Conservation (phyloP, 2,888 invertebrate species). For the Vannuccia rotundouncinata region DNA sequence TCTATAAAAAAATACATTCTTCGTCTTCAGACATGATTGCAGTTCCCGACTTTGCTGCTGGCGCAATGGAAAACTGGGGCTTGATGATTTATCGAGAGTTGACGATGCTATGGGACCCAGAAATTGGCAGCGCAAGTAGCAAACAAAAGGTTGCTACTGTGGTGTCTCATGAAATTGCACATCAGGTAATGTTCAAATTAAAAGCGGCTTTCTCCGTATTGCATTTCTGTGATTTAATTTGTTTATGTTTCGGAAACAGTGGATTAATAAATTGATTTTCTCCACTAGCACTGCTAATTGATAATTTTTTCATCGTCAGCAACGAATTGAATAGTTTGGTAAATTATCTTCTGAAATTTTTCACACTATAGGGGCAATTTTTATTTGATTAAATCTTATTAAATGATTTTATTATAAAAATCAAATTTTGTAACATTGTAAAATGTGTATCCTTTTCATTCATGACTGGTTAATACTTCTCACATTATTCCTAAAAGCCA, state of each 20-base stretch:
- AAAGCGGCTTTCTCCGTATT: not conserved
- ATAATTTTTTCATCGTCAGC: not conserved
- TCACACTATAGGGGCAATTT: too few species aligned
- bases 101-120: slow-evolving; percentile 30
- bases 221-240: too few species aligned
- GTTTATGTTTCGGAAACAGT: too few species aligned
- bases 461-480: too few species aligned
- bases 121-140: slow-evolving; percentile 44
- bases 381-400: too few species aligned
- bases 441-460: too few species aligned
- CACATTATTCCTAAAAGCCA: too few species aligned
- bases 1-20: not conserved
- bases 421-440: too few species aligned
- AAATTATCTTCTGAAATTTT: too few species aligned
- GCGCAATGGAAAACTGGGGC: slow-evolving; percentile 57
- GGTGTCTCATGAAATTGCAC: slow-evolving; percentile 54
- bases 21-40: slow-evolving; percentile 52
- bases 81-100: slow-evolving; percentile 53
- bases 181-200: slow-evolving; percentile 42
- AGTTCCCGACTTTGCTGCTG: slow-evolving; percentile 55
- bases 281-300: not conserved
- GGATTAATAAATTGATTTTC: too few species aligned
- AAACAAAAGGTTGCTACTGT: slow-evolving; percentile 53
- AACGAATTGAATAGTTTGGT: too few species aligned
- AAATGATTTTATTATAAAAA: too few species aligned